Evolutionary conservation across 1,140 invertebrate genomes (phyloP).

Genomic region (Batillaria attramentaria): DNA sequence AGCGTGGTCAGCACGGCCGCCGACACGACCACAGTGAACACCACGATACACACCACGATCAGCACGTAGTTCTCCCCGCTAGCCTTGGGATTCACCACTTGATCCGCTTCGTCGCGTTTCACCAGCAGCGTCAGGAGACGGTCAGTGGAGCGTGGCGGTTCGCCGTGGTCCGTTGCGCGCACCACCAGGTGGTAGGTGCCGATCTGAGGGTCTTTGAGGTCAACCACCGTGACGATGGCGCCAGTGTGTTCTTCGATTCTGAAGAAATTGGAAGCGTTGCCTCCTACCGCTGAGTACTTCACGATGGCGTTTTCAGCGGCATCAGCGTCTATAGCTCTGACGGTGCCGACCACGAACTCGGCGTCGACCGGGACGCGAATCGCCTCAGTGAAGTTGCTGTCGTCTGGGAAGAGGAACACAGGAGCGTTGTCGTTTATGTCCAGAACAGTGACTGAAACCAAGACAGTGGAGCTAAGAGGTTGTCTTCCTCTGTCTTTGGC

Average conservation of each 20-base stretch:
- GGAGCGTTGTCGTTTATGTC: conserved; percentile 82
- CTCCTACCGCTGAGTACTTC: conserved; percentile 35
- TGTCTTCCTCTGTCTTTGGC: conserved; percentile 93
- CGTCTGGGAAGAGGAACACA: conserved; percentile 69
- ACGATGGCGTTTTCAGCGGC: conserved; percentile 39
- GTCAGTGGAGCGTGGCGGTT: conserved; percentile 11
- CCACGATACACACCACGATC: conserved; percentile 42
- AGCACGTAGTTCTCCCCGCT: conserved; percentile 43
- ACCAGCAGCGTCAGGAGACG: conserved; percentile 31
- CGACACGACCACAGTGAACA: conserved; percentile 40
- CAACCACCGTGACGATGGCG: conserved; percentile 38
- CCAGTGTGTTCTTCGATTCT: conserved; percentile 46
- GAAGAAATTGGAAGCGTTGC: conserved; percentile 46
- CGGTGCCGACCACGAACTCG: conserved; percentile 27
- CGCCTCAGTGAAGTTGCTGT: conserved; percentile 25
- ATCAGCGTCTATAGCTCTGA: conserved; percentile 63
- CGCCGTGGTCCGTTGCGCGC: conserved; percentile 44
- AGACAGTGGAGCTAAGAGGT: conserved; percentile 88
- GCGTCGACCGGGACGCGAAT: conserved; percentile 26
- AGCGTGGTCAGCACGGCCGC: conserved; percentile 35
- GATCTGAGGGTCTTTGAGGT: conserved; percentile 38
- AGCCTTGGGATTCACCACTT: conserved; percentile 6
- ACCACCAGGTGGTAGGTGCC: conserved; percentile 44
- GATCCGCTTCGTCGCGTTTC: background rate
- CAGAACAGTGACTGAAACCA: conserved; percentile 83